phyloP scores from a whole-genome alignment of 2,113 vertebrate species.

The Mungos mungo region DNA sequence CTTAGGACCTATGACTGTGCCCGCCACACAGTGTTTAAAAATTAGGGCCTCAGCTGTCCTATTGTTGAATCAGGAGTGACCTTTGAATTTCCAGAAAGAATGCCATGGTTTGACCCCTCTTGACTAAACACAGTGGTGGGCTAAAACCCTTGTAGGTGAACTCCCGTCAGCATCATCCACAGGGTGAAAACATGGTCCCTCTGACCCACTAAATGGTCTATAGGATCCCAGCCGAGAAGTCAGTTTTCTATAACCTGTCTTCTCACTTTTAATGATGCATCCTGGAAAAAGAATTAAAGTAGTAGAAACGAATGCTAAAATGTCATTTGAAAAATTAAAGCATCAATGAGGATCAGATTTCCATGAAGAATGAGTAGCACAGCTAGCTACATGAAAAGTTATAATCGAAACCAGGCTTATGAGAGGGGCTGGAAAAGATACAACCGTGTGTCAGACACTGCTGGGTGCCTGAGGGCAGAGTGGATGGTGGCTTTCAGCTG shows the following conservation, averaged over 20 bases:
- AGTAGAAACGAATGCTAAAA: background rate
- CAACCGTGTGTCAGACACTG: rapidly evolving
- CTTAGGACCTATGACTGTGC: background rate
- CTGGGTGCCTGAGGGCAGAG: background rate
- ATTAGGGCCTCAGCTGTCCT: background rate
- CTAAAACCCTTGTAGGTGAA: background rate
- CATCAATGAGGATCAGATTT: background rate
- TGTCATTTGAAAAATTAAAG: background rate
- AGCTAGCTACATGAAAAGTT: background rate
- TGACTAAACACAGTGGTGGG: background rate
- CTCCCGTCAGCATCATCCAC: background rate
- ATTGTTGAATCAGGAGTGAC: background rate
- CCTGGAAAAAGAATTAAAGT: background rate
- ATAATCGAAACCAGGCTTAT: background rate
- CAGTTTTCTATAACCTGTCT: background rate
- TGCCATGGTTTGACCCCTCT: background rate
- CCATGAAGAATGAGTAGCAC: background rate
- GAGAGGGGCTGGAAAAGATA: background rate
- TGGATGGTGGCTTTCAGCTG: too few species aligned
- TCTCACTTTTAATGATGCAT: background rate
- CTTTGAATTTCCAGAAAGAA: background rate
- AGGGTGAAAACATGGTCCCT: background rate
- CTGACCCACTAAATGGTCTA: background rate
- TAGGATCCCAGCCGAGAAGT: background rate
- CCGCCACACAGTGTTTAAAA: background rate